Conservation (phyloP, 2,888 invertebrate species). For the Himalopsyche anomala region DNA sequence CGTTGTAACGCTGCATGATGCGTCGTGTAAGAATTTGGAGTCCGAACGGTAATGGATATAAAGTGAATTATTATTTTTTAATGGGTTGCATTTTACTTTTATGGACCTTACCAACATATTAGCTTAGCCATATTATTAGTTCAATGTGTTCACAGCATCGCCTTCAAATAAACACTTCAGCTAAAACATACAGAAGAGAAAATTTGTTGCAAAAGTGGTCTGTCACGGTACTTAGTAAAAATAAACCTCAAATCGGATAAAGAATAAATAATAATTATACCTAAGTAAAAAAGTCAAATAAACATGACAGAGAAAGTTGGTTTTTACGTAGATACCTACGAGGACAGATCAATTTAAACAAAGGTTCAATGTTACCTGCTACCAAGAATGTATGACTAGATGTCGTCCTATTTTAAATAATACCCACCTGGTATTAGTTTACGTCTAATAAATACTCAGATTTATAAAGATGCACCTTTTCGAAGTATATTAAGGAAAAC, state of each 20-base stretch:
- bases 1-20: too few relatives aligned
- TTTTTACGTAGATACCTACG: not conserved
- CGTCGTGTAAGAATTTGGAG: too few relatives aligned
- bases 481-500: too few relatives aligned
- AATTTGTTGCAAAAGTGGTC: not conserved
- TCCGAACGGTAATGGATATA: too few relatives aligned
- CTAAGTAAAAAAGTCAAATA: not conserved
- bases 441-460: too few relatives aligned
- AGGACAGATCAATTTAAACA: not conserved
- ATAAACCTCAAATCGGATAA: not conserved
- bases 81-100: too few relatives aligned
- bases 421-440: too few relatives aligned
- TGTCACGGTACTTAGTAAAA: conserved; percentile 9
- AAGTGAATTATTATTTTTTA: too few relatives aligned
- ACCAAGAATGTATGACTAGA: not conserved
- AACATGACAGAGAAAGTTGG: conserved; percentile 12
- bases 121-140: too few relatives aligned
- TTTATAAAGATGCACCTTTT: too few relatives aligned
- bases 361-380: not conserved
- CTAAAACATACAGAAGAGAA: not conserved
- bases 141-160: too few relatives aligned
- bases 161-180: not conserved
- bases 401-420: not conserved
- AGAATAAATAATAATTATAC: conserved; percentile 4
- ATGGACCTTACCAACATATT: too few relatives aligned